Evolutionary conservation across 1,140 invertebrate genomes (phyloP).

Genomic region (Anagrus nilaparvatae): DNA sequence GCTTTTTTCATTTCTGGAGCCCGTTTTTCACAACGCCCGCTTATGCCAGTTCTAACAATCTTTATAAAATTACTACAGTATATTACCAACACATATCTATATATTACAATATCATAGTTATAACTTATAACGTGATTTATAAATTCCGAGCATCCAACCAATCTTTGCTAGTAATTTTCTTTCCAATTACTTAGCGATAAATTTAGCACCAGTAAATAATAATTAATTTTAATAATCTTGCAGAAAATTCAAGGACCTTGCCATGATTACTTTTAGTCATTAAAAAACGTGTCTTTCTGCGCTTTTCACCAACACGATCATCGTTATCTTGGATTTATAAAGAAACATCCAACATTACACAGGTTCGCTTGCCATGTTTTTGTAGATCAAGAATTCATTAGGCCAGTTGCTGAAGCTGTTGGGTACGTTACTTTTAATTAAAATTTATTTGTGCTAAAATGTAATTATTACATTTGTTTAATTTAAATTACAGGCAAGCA

Average conservation of each 20-base stretch:
- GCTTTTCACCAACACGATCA: constrained; percentile 94
- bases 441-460: constrained; percentile 2
- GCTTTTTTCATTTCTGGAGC: no score
- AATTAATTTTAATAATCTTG: no score
- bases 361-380: constrained; percentile 97
- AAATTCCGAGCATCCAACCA: no score
- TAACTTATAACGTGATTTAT: no score
- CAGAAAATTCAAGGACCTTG: constrained; percentile 66
- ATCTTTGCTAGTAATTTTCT: no score
- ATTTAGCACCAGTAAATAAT: no score
- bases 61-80: no score
- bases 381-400: constrained; percentile 82
- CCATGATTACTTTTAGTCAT: constrained; percentile 93
- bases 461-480: not conserved
- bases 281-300: constrained; percentile 97
- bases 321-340: constrained; percentile 94
- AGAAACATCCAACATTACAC: constrained; percentile 90
- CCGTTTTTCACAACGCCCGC: no score
- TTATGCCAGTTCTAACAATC: no score
- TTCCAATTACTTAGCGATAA: no score
- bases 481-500: constrained; percentile 63
- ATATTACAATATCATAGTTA: no score
- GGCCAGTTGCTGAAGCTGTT: constrained; percentile 90
- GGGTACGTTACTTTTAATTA: constrained; percentile 55
- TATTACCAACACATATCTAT: no score